Conservation (phyloP, 2,888 invertebrate genomes). For the Idaea aversata region DNA sequence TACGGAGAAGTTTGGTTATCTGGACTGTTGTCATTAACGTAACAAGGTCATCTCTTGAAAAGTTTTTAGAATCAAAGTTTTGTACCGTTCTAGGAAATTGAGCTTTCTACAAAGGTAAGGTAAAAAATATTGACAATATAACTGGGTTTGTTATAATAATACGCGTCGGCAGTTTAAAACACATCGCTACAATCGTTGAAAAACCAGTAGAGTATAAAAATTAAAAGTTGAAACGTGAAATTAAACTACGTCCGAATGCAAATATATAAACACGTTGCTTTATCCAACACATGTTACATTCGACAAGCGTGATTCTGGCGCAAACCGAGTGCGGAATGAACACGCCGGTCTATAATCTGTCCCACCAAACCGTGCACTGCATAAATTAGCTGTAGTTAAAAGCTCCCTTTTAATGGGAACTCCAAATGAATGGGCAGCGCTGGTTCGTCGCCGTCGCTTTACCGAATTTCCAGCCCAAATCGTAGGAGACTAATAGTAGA, state of each 20-base stretch:
- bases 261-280: constrained; percentile 55
- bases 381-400: constrained; percentile 77
- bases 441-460: constrained; percentile 41
- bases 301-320: constrained; percentile 57
- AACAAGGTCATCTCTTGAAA: not conserved
- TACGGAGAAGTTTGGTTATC: constrained; percentile 26
- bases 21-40: constrained; percentile 21
- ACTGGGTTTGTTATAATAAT: not conserved
- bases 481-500: constrained; percentile 50
- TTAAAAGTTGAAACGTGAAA: not conserved
- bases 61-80: not conserved
- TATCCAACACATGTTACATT: constrained; percentile 52
- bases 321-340: constrained; percentile 51
- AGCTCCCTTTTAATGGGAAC: constrained; percentile 73
- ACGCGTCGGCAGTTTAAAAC: not conserved
- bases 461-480: constrained; percentile 39
- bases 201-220: not conserved
- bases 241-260: constrained; percentile 31
- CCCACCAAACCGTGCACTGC: constrained; percentile 67
- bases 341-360: constrained; percentile 74
- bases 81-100: not conserved
- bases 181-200: not conserved
- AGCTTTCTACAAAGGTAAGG: not conserved
- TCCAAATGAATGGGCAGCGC: constrained; percentile 69
- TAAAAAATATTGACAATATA: not conserved